Percentiles rank a stretch among this genome's conserved stretches.
Evolutionary conservation across 2,888 invertebrate genomes (phyloP).

Genomic region (Harpalus rubripes): DNA sequence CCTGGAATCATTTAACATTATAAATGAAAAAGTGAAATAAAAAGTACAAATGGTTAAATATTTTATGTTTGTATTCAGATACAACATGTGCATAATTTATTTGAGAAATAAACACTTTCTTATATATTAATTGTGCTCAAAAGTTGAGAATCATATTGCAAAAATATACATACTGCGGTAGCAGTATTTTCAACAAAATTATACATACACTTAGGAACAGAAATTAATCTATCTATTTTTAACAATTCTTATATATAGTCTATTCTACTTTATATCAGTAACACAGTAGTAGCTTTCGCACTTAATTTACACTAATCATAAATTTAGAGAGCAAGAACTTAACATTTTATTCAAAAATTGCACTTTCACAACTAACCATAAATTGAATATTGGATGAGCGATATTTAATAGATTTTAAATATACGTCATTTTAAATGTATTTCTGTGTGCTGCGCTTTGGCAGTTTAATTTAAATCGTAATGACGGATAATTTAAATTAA

Average conservation of each 20-base stretch:
- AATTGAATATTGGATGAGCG: slow-evolving; percentile 2
- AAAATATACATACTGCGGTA: slow-evolving; percentile 52
- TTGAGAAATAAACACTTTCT: slow-evolving; percentile 34
- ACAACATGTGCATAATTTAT: slow-evolving; percentile 53
- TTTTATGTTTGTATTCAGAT: slow-evolving; percentile 48
- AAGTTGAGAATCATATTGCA: slow-evolving; percentile 43
- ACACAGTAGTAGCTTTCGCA: slow-evolving; percentile 66
- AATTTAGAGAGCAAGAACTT: slow-evolving; percentile 62
- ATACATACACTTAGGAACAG: slow-evolving; percentile 61
- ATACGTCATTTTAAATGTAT: no score
- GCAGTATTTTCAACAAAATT: slow-evolving; percentile 53
- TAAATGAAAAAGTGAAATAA: neutral
- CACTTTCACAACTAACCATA: slow-evolving; percentile 46
- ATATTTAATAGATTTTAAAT: no score
- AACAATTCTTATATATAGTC: slow-evolving; percentile 56
- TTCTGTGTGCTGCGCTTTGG: no score
- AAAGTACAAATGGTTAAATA: neutral
- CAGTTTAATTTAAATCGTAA: no score
- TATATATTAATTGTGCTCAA: slow-evolving; percentile 48
- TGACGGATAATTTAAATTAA: no score
- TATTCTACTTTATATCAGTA: slow-evolving; percentile 58
- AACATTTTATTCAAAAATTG: slow-evolving; percentile 49
- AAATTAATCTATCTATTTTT: slow-evolving; percentile 40
- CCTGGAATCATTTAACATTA: neutral
- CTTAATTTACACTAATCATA: slow-evolving; percentile 58